Conservation (phyloP, 1,140 invertebrate species). For the Sarcophaga bullata region DNA sequence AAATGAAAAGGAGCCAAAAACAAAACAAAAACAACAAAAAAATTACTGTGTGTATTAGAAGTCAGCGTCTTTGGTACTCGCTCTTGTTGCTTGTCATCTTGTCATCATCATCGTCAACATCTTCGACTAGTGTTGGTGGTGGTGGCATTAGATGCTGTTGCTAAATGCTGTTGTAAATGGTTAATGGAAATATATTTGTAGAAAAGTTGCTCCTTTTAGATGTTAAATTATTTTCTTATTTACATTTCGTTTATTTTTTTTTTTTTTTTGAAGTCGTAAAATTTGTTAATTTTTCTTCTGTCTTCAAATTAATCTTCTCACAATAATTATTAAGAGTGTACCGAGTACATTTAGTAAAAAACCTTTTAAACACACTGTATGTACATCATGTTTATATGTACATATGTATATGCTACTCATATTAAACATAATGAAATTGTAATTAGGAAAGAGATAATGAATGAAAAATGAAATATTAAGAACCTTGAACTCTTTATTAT, state of each 20-base stretch:
- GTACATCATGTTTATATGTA: no score
- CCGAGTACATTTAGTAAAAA: no score
- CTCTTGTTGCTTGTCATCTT: slow-evolving; percentile 9
- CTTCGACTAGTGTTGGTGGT: background rate
- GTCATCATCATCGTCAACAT: background rate
- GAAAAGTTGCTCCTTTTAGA: background rate
- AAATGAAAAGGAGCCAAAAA: background rate
- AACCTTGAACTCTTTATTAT: no score
- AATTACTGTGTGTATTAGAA: background rate
- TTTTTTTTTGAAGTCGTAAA: background rate
- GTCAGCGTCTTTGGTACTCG: slow-evolving; percentile 8
- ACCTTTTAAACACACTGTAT: no score
- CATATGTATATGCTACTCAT: no score
- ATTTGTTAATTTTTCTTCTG: background rate
- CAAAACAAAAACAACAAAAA: background rate
- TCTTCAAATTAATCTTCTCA: no score
- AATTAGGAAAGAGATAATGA: no score
- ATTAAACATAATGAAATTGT: no score
- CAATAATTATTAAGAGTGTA: no score
- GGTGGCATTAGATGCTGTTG: no score
- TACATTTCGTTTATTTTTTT: background rate
- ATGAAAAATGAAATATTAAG: no score
- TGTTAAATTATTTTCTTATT: slow-evolving; percentile 6
- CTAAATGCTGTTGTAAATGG: background rate
- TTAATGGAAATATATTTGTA: background rate